Evolutionary conservation across 2,888 invertebrate species (phyloP), one percentile per base, ranked within the genome.

Genomic region (Kuschelorhynchus macadamiae): DNA sequence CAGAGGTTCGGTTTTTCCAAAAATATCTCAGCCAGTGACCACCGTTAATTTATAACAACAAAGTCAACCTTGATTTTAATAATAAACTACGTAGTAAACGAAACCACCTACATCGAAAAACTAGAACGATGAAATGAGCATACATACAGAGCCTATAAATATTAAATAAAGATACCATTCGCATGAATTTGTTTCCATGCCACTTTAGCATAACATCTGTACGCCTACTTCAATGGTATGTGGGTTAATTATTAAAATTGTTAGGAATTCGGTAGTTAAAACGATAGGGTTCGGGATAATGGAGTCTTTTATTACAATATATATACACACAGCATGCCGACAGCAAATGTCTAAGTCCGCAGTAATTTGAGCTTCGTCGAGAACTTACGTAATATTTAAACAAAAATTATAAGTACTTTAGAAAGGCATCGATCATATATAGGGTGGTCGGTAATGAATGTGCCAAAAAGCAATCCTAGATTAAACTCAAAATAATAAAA

Each of bases 11-110:
- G 11, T 42, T 30, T 30, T 55, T 55, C 55, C 55, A 30, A 55
- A 55, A 55, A 55, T 55, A 55, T 30, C 30, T 39, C 25, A 25
- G 49, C n/a, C 36, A 20, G 39, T 41, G 14, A 21, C 21, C 39
- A 52, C 36, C 12, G 17, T 60, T 49, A 30, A 52, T 32, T 52
- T 44, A 53, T 55, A 53, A 62, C 32, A 62, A 62, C 62, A 62
- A 62, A 47, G 17, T 17, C 39, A 55, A 62, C 62, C 62, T 62
- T 62, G 62, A 62, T 62, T 62, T 53, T 55, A 53, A 62, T 55
- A 62, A 62, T 62, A 62, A 62, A 53, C 62, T 21, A 53, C 62
- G 55, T 62, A 62, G 53, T 62, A 62, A 47, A 62, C 25, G 36
- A 53, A 47, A 49, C 56, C 64, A 56, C 64, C 64, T 56, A 64